Conservation (phyloP, 1,140 invertebrate species). For the Neelides sp. region DNA sequence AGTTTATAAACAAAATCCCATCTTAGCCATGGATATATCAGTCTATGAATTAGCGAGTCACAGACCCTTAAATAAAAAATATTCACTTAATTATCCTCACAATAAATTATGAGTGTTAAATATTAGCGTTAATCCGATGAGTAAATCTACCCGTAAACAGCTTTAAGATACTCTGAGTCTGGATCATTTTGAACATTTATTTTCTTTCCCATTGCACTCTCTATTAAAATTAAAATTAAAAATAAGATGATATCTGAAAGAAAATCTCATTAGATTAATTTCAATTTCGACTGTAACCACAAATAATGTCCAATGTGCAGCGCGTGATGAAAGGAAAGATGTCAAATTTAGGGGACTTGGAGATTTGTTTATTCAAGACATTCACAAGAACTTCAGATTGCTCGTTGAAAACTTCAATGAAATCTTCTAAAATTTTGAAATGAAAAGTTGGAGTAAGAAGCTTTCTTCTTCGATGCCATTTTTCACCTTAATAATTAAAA, state of each 20-base stretch:
- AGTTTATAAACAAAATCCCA: conserved; percentile 38
- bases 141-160: conserved; percentile 38
- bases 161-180: conserved; percentile 44
- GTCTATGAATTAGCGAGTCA: conserved; percentile 32
- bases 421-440: conserved; percentile 53
- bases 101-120: conserved; percentile 4
- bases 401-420: conserved; percentile 46
- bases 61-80: conserved; percentile 25
- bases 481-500: no score
- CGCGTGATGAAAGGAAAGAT: conserved; percentile 42
- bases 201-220: conserved; percentile 50
- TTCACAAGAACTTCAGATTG: conserved; percentile 41
- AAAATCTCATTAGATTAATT: conserved; percentile 39
- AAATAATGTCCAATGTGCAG: conserved; percentile 50
- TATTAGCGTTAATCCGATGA: no score
- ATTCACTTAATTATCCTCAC: conserved; percentile 5
- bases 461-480: conserved; percentile 49
- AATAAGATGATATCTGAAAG: no score
- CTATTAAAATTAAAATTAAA: conserved; percentile 30
- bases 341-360: conserved; percentile 32
- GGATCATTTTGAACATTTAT: conserved; percentile 43
- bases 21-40: conserved; percentile 40
- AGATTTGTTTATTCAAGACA: conserved; percentile 26
- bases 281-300: conserved; percentile 43
- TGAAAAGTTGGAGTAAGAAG: conserved; percentile 55